Percentiles rank a stretch among this genome's conserved stretches.
Conservation (phyloP, 2,888 invertebrate genomes). For the Drosophila ezoana region DNA sequence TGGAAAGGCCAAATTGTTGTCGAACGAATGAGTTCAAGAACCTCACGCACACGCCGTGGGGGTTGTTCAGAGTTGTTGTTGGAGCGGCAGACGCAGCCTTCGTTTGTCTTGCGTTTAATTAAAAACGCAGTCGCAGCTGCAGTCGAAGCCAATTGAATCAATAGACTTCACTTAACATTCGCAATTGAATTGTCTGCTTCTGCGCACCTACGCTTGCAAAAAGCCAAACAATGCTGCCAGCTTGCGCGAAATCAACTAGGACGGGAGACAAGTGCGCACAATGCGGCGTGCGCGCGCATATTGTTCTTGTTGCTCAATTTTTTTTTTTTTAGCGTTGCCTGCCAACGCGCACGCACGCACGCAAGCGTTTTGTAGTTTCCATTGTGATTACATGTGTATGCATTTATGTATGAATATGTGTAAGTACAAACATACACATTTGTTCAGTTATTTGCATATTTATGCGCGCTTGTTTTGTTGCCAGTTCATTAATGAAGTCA, state of each 20-base stretch:
- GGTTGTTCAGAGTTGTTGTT: slow-evolving; percentile 7
- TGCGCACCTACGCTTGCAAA: slow-evolving; percentile 45
- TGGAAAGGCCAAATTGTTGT: slow-evolving; percentile 12
- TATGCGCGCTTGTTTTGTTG: slow-evolving; percentile 32
- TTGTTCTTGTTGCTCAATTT: slow-evolving; percentile 22
- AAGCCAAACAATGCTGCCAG: slow-evolving; percentile 24
- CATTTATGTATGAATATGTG: slow-evolving; percentile 3
- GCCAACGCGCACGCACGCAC: slow-evolving; percentile 26
- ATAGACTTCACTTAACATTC: slow-evolving; percentile 64
- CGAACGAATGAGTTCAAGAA: slow-evolving; percentile 51
- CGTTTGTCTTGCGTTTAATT: slow-evolving; percentile 15
- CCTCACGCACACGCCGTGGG: slow-evolving; percentile 47
- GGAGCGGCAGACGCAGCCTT: slow-evolving; percentile 7
- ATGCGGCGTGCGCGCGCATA: slow-evolving; percentile 9
- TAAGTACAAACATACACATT: slow-evolving; percentile 16
- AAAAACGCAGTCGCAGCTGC: slow-evolving; percentile 13
- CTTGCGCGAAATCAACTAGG: slow-evolving; percentile 18
- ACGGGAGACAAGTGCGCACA: slow-evolving; percentile 37
- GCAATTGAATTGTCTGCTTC: slow-evolving; percentile 55
- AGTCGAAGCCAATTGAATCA: slow-evolving; percentile 68
- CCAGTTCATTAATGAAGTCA: slow-evolving; percentile 71
- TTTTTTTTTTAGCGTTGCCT: not conserved
- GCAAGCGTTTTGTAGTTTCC: slow-evolving; percentile 41
- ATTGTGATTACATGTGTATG: slow-evolving; percentile 21
- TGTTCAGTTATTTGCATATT: slow-evolving; percentile 43